These are phyloP conservation scores for Archocentrus centrarchus DNA, from an alignment of 2,113 vertebrate species.

Conservation along the genomic window DNA sequence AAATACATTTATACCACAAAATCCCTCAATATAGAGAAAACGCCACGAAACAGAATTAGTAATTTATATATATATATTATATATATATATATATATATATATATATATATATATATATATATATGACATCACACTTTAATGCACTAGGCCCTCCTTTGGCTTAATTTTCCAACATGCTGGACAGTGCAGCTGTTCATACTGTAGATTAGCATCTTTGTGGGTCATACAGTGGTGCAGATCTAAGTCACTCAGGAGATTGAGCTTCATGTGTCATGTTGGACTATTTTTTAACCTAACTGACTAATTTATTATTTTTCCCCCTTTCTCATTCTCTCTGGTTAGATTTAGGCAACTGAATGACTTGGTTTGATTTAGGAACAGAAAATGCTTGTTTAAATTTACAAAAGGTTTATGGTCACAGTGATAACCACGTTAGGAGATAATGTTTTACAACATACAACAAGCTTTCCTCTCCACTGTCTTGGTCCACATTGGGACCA, in stretches of 20 bases:
- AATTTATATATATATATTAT: too few relatives aligned
- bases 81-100: too few relatives aligned
- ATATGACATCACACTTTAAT: background rate
- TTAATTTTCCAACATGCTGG: background rate
- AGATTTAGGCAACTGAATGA: background rate
- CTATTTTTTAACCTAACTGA: background rate
- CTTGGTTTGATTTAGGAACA: background rate
- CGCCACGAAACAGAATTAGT: too few relatives aligned
- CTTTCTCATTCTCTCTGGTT: background rate
- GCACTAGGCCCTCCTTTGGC: background rate
- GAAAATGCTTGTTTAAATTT: background rate
- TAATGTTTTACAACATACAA: background rate
- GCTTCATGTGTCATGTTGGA: background rate
- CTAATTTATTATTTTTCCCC: background rate
- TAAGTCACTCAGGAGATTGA: background rate
- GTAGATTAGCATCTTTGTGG: background rate
- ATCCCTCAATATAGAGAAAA: too few relatives aligned
- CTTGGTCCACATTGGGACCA: too few relatives aligned
- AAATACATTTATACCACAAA: too few relatives aligned
- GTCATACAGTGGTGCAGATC: background rate
- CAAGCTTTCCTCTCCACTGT: background rate
- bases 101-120: too few relatives aligned
- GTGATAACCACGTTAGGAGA: background rate
- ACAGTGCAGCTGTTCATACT: accelerated
- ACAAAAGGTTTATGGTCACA: background rate